Percentiles rank a stretch among this genome's conserved stretches.
These are phyloP conservation scores for Drosophila putrida DNA, from an alignment of 2,888 invertebrate species.

Conservation along the genomic window DNA sequence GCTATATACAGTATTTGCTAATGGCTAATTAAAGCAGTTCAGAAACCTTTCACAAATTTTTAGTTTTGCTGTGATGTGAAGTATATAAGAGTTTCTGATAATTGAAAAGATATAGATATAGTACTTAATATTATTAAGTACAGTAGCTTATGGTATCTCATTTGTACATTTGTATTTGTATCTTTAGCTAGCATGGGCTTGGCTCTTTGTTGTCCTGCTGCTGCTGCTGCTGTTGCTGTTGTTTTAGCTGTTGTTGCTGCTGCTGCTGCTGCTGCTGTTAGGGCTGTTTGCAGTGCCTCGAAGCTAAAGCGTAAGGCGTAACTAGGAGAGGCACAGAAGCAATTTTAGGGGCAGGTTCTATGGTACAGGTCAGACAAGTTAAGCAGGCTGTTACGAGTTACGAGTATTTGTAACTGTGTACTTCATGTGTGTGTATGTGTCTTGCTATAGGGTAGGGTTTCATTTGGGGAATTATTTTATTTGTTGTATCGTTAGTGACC, in stretches of 20 bases:
- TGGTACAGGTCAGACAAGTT: conserved; percentile 30
- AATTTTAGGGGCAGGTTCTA: conserved; percentile 15
- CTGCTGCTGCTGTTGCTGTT: conserved; percentile 34
- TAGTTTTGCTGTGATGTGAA: conserved; percentile 71
- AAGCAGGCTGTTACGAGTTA: conserved; percentile 32
- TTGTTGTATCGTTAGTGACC: conserved; percentile 14
- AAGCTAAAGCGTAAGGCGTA: conserved; percentile 66
- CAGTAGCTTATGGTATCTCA: conserved; percentile 27
- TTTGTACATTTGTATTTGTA: conserved; percentile 30
- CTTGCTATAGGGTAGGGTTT: conserved; percentile 30
- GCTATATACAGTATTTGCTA: conserved; percentile 61
- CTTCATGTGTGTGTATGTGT: conserved; percentile 38
- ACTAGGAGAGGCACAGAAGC: conserved; percentile 44
- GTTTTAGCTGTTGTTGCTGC: conserved; percentile 26
- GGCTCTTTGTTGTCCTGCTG: conserved; percentile 58
- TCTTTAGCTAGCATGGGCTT: conserved; percentile 35
- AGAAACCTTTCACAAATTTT: conserved; percentile 82
- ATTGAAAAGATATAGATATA: conserved; percentile 38
- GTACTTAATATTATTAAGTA: conserved; percentile 4
- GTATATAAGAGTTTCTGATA: conserved; percentile 68
- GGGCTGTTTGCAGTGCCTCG: conserved; percentile 65
- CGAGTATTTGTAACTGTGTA: conserved; percentile 27
- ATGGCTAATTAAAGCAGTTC: conserved; percentile 54
- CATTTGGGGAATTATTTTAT: conserved; percentile 11
- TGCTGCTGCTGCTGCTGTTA: conserved; percentile 38